These are phyloP conservation scores for Neocrepidodera transversa DNA, from an alignment of 2,888 invertebrate species.

Conservation along the genomic window DNA sequence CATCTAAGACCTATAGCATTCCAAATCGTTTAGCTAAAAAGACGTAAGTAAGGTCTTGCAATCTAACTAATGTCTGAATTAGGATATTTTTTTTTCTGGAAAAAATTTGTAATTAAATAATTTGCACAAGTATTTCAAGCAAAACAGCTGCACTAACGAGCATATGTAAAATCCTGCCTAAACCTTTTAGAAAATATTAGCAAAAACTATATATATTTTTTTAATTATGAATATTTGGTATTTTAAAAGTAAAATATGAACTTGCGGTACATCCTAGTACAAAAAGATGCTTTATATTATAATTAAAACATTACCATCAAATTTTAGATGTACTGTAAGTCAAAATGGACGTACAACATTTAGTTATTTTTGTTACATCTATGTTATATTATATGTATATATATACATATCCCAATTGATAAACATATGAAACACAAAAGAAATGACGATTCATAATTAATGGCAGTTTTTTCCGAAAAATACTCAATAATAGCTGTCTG, in stretches of 20 bases:
- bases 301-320: conserved; percentile 24
- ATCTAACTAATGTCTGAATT: no score
- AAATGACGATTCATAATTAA: conserved; percentile 14
- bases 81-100: no score
- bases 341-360: conserved; percentile 60
- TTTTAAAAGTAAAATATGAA: conserved; percentile 56
- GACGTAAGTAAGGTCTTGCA: no score
- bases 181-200: conserved; percentile 48
- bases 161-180: conserved; percentile 47
- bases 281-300: conserved; percentile 6
- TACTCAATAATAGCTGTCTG: conserved; percentile 53
- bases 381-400: conserved; percentile 43
- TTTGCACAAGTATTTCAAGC: not conserved
- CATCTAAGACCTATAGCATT: no score
- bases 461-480: conserved; percentile 59
- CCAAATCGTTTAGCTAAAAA: no score
- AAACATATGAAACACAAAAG: conserved; percentile 11
- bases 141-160: conserved; percentile 44
- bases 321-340: conserved; percentile 53
- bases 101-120: no score
- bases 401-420: conserved; percentile 19
- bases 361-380: conserved; percentile 52
- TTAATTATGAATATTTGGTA: conserved; percentile 51
- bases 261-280: conserved; percentile 52
- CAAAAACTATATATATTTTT: conserved; percentile 53